Percentiles rank a stretch among this genome's conserved stretches.
These are phyloP conservation scores for Synergus japonicus DNA, from an alignment of 2,888 invertebrate genomes.

Conservation along the genomic window DNA sequence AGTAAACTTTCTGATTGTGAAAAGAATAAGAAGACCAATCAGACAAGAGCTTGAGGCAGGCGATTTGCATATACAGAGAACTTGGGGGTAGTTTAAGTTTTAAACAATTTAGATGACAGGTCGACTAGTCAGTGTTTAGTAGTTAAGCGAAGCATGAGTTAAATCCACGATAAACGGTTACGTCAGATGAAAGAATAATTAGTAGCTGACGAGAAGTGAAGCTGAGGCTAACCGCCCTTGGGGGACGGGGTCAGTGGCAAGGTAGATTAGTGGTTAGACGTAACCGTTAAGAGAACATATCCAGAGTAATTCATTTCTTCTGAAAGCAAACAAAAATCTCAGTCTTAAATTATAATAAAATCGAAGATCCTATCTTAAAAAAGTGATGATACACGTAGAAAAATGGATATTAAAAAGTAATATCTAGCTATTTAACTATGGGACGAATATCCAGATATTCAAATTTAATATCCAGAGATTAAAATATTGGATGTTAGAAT, in stretches of 20 bases:
- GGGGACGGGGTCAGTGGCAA: conserved; percentile 65
- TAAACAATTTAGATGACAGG: conserved; percentile 50
- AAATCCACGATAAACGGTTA: conserved; percentile 57
- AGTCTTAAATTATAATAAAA: background rate
- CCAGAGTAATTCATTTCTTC: background rate
- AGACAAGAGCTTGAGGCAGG: background rate
- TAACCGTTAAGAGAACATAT: conserved; percentile 66
- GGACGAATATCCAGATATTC: no score
- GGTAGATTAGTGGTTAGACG: conserved; percentile 71
- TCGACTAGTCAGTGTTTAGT: conserved; percentile 45
- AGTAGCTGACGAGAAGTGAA: conserved; percentile 64
- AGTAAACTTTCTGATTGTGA: background rate
- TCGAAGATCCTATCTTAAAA: no score
- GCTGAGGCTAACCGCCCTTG: conserved; percentile 64
- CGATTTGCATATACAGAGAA: background rate
- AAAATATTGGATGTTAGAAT: no score
- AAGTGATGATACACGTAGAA: no score
- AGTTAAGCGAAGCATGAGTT: conserved; percentile 50
- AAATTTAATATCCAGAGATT: no score
- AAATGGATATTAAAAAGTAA: no score
- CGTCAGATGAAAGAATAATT: conserved; percentile 70
- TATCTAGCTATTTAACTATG: no score
- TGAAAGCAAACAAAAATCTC: background rate
- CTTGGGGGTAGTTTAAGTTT: background rate
- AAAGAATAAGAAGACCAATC: background rate